Percentiles rank a stretch among this genome's conserved stretches.
Evolutionary conservation across 2,888 invertebrate genomes (phyloP).

Genomic region (Uropetala carovei): DNA sequence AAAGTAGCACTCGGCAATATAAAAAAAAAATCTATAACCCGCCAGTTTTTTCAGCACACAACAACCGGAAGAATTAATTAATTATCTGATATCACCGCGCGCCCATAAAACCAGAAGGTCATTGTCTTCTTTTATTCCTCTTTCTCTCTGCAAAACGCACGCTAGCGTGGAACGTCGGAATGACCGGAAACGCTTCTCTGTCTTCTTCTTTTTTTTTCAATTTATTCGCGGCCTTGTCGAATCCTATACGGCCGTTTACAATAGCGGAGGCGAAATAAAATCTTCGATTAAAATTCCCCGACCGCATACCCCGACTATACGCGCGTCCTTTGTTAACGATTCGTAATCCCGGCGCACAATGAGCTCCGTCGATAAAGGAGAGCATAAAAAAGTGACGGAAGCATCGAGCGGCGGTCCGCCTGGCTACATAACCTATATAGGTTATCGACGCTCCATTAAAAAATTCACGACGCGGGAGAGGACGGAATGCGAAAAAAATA

Average conservation of each 20-base stretch:
- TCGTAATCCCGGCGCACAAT: neutral
- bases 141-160: neutral
- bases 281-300: neutral
- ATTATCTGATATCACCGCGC: too few species aligned
- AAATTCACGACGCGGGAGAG: neutral
- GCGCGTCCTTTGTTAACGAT: neutral
- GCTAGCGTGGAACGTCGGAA: neutral
- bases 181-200: neutral
- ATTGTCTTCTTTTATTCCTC: too few species aligned
- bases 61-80: too few species aligned
- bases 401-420: neutral
- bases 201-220: neutral
- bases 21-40: too few species aligned
- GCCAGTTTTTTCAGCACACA: too few species aligned
- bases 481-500: neutral
- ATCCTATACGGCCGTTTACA: neutral
- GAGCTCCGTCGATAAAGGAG: neutral
- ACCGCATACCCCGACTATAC: neutral
- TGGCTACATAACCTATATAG: neutral
- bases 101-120: too few species aligned
- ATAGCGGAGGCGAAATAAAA: neutral
- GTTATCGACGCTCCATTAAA: slow-evolving; percentile 21
- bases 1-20: too few species aligned
- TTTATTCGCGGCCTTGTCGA: neutral
- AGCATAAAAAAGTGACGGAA: neutral